Evolutionary conservation across 2,888 invertebrate genomes (phyloP).

Genomic region (Tigriopus californicus): DNA sequence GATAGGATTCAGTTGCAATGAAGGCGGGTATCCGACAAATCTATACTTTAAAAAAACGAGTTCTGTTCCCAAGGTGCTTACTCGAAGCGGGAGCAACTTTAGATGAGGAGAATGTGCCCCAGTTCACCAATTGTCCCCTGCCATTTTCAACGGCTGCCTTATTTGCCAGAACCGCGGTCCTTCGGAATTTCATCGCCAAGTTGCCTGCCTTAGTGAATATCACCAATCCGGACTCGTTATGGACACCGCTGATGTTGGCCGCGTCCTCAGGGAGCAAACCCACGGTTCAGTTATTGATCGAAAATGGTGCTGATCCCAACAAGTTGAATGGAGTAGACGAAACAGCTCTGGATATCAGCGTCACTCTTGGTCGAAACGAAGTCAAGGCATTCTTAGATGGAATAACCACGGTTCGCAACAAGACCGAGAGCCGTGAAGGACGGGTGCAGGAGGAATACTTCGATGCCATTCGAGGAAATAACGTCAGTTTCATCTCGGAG

Average conservation of each 20-base stretch:
- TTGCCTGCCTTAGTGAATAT: not conserved
- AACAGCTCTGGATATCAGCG: not conserved
- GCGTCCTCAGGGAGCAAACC: not conserved
- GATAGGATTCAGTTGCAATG: too few relatives aligned
- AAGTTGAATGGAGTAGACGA: not conserved
- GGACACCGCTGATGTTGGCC: not conserved
- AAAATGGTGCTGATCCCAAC: not conserved
- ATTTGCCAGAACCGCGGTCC: not conserved
- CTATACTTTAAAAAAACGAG: too few relatives aligned
- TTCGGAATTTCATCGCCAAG: not conserved
- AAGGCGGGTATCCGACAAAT: too few relatives aligned
- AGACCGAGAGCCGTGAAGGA: not conserved
- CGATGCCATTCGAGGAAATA: not conserved
- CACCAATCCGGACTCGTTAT: not conserved
- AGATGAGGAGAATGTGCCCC: not conserved
- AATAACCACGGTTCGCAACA: not conserved
- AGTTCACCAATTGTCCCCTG: not conserved
- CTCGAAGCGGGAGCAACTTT: not conserved
- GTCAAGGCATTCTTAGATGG: not conserved
- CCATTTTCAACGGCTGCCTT: not conserved
- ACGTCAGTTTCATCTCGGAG: not conserved
- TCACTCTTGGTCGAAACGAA: not conserved
- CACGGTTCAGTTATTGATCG: not conserved
- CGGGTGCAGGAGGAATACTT: not conserved
- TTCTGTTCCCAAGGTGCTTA: not conserved